A percentile compares a stretch with the other conserved stretches of the same genome.
Evolutionary conservation across 35 echinoderm and acorn worm genomes (phyloP).

Genomic region (Amphiura filiformis): DNA sequence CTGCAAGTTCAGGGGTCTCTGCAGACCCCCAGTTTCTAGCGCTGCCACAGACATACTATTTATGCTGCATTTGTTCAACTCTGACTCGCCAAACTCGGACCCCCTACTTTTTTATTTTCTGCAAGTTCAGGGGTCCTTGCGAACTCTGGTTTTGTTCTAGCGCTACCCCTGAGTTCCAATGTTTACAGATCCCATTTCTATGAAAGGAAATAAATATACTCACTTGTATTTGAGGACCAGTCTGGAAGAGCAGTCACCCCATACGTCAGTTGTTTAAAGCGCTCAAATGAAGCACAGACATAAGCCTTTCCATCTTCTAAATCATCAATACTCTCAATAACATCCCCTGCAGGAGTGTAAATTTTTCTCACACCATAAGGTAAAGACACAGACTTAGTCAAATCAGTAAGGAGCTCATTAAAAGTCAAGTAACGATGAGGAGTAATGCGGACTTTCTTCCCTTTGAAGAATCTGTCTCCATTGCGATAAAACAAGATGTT

Average conservation of each 20-base stretch:
- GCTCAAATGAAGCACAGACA: slow-evolving; percentile 96
- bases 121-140: too few relatives aligned
- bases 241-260: slow-evolving; percentile 31
- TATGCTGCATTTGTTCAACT: too few relatives aligned
- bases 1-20: too few relatives aligned
- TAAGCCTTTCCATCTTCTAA: slow-evolving; percentile 79
- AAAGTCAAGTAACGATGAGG: slow-evolving; percentile 76
- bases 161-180: too few relatives aligned
- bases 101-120: too few relatives aligned
- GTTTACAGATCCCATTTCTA: too few relatives aligned
- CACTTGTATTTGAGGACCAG: slow-evolving; percentile 65
- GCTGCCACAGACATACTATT: too few relatives aligned
- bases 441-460: slow-evolving; percentile 81
- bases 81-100: too few relatives aligned
- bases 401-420: slow-evolving; percentile 74
- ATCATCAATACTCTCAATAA: slow-evolving; percentile 65
- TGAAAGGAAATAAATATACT: too few relatives aligned
- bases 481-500: slow-evolving; percentile 90
- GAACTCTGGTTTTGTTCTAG: too few relatives aligned
- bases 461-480: slow-evolving; percentile 85
- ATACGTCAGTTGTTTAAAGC: slow-evolving; percentile 88
- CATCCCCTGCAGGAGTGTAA: slow-evolving; percentile 60
- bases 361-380: slow-evolving; percentile 91
- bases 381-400: slow-evolving; percentile 82
- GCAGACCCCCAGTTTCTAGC: too few relatives aligned